A percentile compares a stretch with the other conserved stretches of the same genome.
Evolutionary conservation across 2,888 invertebrate genomes (phyloP).

Genomic region (Himalopsyche tibetana): DNA sequence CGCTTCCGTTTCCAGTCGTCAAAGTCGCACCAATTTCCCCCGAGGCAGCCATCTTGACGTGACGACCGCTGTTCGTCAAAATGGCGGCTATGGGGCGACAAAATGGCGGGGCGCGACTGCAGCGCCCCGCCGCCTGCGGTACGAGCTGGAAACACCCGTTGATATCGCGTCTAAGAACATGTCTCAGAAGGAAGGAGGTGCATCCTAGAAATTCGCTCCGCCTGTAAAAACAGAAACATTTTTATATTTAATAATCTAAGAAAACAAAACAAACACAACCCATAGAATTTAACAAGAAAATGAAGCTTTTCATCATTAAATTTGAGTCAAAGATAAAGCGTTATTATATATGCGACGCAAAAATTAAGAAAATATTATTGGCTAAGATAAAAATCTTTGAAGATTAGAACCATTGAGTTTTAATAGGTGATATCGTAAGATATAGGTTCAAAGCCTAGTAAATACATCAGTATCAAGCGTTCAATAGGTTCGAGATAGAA

Average conservation of each 20-base stretch:
- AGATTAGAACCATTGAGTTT: no score
- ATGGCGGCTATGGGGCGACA: slow-evolving; percentile 54
- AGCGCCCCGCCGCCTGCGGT: slow-evolving; percentile 79
- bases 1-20: slow-evolving; percentile 49
- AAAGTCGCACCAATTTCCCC: slow-evolving; percentile 1
- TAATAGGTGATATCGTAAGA: no score
- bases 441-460: background rate
- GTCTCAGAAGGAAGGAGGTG: slow-evolving; percentile 92
- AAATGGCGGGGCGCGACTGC: slow-evolving; percentile 68
- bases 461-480: background rate
- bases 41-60: slow-evolving; percentile 22
- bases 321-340: no score
- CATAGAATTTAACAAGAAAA: no score
- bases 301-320: no score
- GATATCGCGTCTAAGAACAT: slow-evolving; percentile 84
- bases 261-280: background rate
- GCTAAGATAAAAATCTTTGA: no score
- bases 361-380: no score
- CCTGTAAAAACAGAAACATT: slow-evolving; percentile 77
- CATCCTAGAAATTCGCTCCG: slow-evolving; percentile 96
- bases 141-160: slow-evolving; percentile 86
- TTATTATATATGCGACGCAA: no score
- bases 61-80: slow-evolving; percentile 22
- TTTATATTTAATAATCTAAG: background rate
- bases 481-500: background rate